phyloP scores from a whole-genome alignment of 2,113 vertebrate species.

The Strix aluco region DNA sequence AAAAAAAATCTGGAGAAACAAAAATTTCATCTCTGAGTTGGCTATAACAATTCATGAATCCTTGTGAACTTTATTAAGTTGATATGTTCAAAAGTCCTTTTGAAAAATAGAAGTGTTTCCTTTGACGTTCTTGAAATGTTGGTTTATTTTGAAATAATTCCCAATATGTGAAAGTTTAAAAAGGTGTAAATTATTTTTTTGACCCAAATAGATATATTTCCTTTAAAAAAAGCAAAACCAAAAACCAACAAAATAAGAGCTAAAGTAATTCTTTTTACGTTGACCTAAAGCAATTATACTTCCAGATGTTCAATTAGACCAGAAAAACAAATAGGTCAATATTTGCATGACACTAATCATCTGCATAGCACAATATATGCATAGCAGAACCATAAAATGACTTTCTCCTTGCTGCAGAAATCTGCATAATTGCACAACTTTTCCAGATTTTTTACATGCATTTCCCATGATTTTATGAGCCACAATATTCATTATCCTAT shows the following conservation, averaged over 20 bases:
- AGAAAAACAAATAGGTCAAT: neutral
- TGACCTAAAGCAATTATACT: neutral
- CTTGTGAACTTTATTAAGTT: neutral
- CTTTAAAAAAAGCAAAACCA: neutral
- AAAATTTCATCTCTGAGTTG: rapidly evolving
- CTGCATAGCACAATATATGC: neutral
- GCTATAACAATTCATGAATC: neutral
- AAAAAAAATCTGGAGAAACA: neutral
- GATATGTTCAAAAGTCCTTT: rapidly evolving
- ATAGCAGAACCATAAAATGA: neutral
- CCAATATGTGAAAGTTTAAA: neutral
- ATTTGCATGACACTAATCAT: neutral
- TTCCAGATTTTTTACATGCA: neutral
- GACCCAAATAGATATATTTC: neutral
- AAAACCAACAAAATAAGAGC: neutral
- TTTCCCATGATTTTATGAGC: neutral
- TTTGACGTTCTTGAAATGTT: neutral
- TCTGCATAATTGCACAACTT: neutral
- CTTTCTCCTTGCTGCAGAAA: neutral
- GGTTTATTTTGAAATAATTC: neutral
- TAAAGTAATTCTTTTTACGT: neutral
- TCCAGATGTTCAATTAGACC: neutral
- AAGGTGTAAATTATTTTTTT: neutral
- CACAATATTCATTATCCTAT: neutral
- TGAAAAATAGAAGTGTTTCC: neutral